A percentile compares a stretch with the other conserved stretches of the same genome.
These are phyloP conservation scores for Galaxias olidus DNA, from an alignment of 2,797 vertebrate species.

Conservation along the genomic window DNA sequence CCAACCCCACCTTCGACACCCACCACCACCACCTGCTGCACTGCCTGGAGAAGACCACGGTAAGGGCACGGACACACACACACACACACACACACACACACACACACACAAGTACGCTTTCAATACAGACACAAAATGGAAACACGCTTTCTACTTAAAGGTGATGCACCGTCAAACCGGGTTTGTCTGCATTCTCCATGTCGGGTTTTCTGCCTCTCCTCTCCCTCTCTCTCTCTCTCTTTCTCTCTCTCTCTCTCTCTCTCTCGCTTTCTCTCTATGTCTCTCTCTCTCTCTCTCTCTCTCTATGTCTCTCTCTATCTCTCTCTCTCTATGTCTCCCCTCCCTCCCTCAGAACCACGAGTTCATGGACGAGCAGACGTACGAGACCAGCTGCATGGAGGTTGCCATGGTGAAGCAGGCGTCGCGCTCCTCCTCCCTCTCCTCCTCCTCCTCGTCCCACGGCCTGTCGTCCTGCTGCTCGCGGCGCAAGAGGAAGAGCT, in stretches of 20 bases:
- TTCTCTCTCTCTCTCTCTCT: not conserved
- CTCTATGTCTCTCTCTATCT: constrained; percentile 17
- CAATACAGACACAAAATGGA: too few species aligned
- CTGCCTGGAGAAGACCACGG: constrained; percentile 96
- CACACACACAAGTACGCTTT: not conserved
- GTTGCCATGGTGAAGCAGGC: constrained; percentile 80
- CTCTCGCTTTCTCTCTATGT: not conserved
- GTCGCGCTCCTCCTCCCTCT: constrained; percentile 84
- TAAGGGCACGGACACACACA: constrained; percentile 65
- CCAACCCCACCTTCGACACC: constrained; percentile 84
- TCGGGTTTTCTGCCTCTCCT: not conserved
- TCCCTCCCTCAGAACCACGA: constrained; percentile 83
- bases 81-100: constrained; percentile 2
- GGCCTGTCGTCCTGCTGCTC: constrained; percentile 85
- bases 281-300: constrained; percentile 14
- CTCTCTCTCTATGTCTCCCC: too few species aligned
- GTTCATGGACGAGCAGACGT: constrained; percentile 91
- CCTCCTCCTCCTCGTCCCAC: constrained; percentile 79
- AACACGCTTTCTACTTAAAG: not conserved
- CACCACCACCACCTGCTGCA: constrained; percentile 94
- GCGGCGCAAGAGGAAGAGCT: constrained; percentile 84
- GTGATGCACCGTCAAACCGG: not conserved
- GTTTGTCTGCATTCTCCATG: not conserved
- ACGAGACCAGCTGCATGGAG: constrained; percentile 85
- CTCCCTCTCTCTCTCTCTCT: not conserved